Base-by-base conservation (phyloP, 1,140 invertebrate species). In the Drosophila sechellia region DNA sequence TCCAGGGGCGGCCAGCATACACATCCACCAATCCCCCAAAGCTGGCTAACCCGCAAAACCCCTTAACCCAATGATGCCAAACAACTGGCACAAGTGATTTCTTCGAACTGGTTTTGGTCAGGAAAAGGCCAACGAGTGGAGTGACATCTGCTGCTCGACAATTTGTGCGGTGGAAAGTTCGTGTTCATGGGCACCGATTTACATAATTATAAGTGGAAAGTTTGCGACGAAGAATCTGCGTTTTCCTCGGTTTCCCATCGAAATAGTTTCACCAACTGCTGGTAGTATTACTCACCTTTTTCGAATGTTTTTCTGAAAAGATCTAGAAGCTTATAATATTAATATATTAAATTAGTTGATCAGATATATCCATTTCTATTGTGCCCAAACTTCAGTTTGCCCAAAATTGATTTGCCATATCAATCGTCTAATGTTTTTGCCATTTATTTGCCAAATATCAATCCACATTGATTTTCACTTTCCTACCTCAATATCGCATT, bases 131-230 rank as follows among this genome's bases (percentile, higher is more conserved):
- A 54, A 40, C 40, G 50, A 56, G 84, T 22, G 20, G 27, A 27
- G 31, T 84, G 77, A 84, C 84, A 89, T 89, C 84, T 74, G 79
- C 53, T 75, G 81, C 68, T 71, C 72, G 84, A 83, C 84, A 81
- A 86, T 81, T 89, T 70, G 84, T 56, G 78, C 60, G 74, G 73
- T 66, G 31, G 45, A 49, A 31, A 55, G 79, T 76, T 83, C 79
- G 79, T 84, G 64, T 89, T 74, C 68, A 54, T 66, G 65, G 64
- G 52, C 65, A 65, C 54, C 54, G 77, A 84, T 80, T 75, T 80
- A 80, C 84, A 84, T 89, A 89, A 89, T 89, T 84, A 84, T 69
- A 73, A 71, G 61, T 59, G 25, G 22, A 46, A 73, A 77, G 59
- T 63, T 89, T 73, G 20, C 17, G 12, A 8, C 43, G 35, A 50